Percentiles rank a stretch among this genome's conserved stretches.
Evolutionary conservation across 2,113 vertebrate genomes (phyloP).

Genomic region (Dipodomys ordii): DNA sequence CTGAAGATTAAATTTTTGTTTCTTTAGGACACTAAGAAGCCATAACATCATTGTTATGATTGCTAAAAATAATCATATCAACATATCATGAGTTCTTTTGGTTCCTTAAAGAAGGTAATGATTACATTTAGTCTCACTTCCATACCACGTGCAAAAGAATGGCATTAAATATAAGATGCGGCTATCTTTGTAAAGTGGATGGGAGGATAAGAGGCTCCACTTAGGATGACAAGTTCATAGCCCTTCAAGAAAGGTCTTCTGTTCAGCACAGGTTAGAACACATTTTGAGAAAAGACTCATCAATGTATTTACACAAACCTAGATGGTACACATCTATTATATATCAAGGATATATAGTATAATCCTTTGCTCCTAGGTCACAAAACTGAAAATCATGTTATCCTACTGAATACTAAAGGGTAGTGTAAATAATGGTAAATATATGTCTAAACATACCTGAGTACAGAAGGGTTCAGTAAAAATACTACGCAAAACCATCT

Average conservation of each 20-base stretch:
- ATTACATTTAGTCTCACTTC: background rate
- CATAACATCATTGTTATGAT: constrained; percentile 29
- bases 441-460: background rate
- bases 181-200: background rate
- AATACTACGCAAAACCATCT: background rate
- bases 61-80: background rate
- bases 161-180: background rate
- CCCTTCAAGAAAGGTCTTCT: background rate
- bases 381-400: background rate
- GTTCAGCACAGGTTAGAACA: background rate
- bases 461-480: background rate
- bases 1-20: constrained; percentile 10
- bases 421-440: background rate
- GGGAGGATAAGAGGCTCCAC: background rate
- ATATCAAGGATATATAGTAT: no score
- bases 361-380: background rate
- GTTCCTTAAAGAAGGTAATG: constrained; percentile 51
- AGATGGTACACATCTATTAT: background rate
- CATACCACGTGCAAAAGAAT: background rate
- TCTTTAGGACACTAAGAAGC: constrained; percentile 28
- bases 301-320: background rate
- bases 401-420: no score
- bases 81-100: background rate
- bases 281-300: background rate
- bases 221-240: background rate